A percentile compares a stretch with the other conserved stretches of the same genome.
phyloP scores from a whole-genome alignment of 2,888 invertebrate genomes.

The Synanthedon vespiformis region DNA sequence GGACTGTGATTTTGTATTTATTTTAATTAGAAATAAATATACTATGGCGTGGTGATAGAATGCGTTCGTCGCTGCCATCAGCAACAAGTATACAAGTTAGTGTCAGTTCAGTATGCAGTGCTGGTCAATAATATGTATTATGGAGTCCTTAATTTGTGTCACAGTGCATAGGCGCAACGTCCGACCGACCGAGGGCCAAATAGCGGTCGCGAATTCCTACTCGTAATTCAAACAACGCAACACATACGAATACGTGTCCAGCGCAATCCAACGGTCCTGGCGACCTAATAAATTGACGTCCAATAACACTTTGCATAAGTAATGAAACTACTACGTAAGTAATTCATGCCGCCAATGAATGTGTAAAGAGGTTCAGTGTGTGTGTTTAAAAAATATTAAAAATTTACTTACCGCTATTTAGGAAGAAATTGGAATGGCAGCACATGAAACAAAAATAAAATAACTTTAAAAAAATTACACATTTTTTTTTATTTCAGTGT shows the following conservation, averaged over 20 bases:
- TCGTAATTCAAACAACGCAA: slow-evolving; percentile 58
- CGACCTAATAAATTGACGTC: slow-evolving; percentile 55
- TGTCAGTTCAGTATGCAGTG: slow-evolving; percentile 22
- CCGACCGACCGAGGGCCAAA: slow-evolving; percentile 46
- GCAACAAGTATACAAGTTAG: slow-evolving; percentile 33
- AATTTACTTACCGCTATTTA: slow-evolving; percentile 49
- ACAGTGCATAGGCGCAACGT: slow-evolving; percentile 35
- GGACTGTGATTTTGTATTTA: no score
- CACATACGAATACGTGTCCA: slow-evolving; percentile 44
- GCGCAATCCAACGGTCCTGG: slow-evolving; percentile 47
- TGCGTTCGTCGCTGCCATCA: slow-evolving; percentile 50
- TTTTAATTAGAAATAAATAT: slow-evolving; percentile 48
- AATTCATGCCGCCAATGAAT: no score
- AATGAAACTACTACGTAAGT: not conserved
- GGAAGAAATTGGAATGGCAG: slow-evolving; percentile 18
- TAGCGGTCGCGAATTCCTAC: slow-evolving; percentile 68
- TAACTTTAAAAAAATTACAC: slow-evolving; percentile 1
- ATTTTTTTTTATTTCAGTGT: not conserved
- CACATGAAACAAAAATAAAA: slow-evolving; percentile 54
- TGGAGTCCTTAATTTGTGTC: slow-evolving; percentile 58
- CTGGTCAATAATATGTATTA: slow-evolving; percentile 22
- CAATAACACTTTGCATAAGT: slow-evolving; percentile 23
- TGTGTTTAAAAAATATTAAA: not conserved
- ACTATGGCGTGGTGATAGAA: slow-evolving; percentile 41
- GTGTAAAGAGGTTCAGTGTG: no score